phyloP scores from a whole-genome alignment of 2,888 invertebrate genomes.

The Drosophila rellima region DNA sequence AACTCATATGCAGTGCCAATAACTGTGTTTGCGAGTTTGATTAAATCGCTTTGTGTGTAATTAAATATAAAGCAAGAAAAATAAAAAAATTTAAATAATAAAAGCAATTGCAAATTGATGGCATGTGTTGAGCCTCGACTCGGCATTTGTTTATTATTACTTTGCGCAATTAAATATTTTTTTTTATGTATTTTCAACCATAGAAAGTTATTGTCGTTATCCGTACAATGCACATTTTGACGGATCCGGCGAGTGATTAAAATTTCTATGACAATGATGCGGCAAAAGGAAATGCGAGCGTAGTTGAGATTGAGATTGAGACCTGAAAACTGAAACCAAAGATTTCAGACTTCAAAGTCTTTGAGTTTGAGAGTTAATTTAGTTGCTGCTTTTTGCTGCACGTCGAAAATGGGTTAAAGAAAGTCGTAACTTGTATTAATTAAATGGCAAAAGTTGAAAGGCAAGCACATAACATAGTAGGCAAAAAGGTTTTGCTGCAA shows the following conservation, averaged over 20 bases:
- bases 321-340: conserved; percentile 13
- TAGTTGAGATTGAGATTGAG: conserved; percentile 27
- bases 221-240: conserved; percentile 65
- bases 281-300: conserved; percentile 67
- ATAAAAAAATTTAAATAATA: conserved; percentile 25
- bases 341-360: conserved; percentile 10
- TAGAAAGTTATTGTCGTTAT: conserved; percentile 61
- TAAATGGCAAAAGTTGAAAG: conserved; percentile 65
- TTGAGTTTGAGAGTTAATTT: conserved; percentile 39
- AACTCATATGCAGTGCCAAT: conserved; percentile 12
- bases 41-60: conserved; percentile 28
- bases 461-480: conserved; percentile 7
- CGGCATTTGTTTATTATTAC: conserved; percentile 45
- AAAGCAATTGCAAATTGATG: conserved; percentile 42
- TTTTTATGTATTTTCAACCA: conserved; percentile 11
- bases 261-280: conserved; percentile 69
- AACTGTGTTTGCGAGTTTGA: conserved; percentile 26
- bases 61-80: conserved; percentile 36
- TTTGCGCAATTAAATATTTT: conserved; percentile 12
- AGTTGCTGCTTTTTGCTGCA: conserved; percentile 33
- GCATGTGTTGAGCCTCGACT: conserved; percentile 54
- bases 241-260: conserved; percentile 51
- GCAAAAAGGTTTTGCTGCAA: conserved; percentile 32
- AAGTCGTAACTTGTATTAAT: conserved; percentile 77
- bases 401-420: conserved; percentile 69